Evolutionary conservation across 2,888 invertebrate species (phyloP), one percentile per base, ranked within the genome.

Genomic region (Ornithoptera priamus): DNA sequence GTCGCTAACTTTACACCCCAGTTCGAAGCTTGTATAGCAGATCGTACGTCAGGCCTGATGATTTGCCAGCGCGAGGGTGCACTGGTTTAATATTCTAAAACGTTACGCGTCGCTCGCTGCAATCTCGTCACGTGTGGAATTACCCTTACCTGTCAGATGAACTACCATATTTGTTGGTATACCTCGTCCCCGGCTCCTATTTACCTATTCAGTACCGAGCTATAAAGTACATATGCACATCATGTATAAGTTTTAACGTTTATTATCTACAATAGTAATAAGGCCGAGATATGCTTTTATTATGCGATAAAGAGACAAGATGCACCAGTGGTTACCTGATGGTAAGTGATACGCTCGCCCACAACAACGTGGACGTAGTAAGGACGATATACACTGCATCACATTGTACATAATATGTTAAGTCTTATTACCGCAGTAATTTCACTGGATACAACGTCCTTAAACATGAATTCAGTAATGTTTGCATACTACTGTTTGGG

Each of bases 41-140:
- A n/a, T 59, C 61, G 63, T 67, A 67, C 63, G 59, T 66, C 62
- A 66, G 58, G 42, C 59, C 65, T 61, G 66, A 69, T 71, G 69
- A 73, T 73, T 70, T 64, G 69, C 65, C 53, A 61, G 56, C 57
- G 62, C 22, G 42, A 59, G 59, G 63, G 20, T 63, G 62, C 63
- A 59, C 70, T 15, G 46, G 46, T 75, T 77, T 76, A 76, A 77
- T 77, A 79, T 78, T 77, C 74, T 74, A 72, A 74, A 75, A 74
- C 69, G 72, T 70, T 62, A 71, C 67, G 68, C 53, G 64, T 63
- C 72, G 70, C 65, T 61, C 68, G 68, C 57, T 74, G 74, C 73
- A 71, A 75, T 73, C 73, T 67, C 73, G 72, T 73, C 77, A 77
- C 77, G 77, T 74, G 78, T 75, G 75, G 72, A 75, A 77, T 79